These are phyloP conservation scores for Hippocampus guttulatus DNA, from an alignment of 2,113 vertebrate species.

Conservation along the genomic window DNA sequence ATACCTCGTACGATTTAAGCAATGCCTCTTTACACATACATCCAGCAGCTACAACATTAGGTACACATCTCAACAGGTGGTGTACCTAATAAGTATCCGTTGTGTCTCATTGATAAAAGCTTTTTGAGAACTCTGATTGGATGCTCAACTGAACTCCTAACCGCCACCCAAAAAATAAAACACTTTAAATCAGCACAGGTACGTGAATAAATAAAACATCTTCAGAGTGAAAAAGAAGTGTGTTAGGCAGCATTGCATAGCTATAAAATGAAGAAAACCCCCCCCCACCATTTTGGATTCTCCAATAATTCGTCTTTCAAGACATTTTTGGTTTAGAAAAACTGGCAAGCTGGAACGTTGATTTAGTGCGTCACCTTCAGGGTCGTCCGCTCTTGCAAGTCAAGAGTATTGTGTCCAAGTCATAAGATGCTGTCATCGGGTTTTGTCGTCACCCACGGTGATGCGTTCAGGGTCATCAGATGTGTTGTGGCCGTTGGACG, in stretches of 20 bases:
- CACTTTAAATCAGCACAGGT: background rate
- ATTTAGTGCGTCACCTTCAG: background rate
- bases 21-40: background rate
- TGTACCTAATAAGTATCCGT: too few species aligned
- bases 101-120: background rate
- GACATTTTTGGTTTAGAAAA: background rate
- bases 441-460: background rate
- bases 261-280: slow-evolving; percentile 5
- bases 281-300: background rate
- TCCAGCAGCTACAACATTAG: background rate
- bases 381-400: too few species aligned
- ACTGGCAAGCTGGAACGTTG: background rate
- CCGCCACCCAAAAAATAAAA: background rate
- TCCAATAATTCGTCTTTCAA: background rate
- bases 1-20: background rate
- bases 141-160: background rate
- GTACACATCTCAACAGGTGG: background rate
- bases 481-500: background rate
- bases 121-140: background rate
- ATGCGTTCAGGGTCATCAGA: background rate
- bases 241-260: slow-evolving; percentile 52
- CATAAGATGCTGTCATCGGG: background rate
- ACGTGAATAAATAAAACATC: slow-evolving; percentile 6
- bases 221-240: background rate
- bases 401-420: background rate